Base-by-base conservation (phyloP, 2,797 vertebrate species). In the Bryconaethiops microstoma region DNA sequence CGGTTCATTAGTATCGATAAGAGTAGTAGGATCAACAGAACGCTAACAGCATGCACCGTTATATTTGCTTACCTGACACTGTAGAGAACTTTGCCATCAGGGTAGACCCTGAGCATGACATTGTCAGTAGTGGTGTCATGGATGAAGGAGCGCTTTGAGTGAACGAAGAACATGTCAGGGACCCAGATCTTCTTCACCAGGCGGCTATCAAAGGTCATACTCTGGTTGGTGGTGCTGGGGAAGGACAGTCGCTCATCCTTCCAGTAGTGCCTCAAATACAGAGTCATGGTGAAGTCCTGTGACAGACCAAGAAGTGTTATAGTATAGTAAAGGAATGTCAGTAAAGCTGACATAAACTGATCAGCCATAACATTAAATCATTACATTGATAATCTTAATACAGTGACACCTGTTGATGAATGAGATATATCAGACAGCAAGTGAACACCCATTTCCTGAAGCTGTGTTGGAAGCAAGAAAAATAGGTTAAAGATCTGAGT, bases 141-240 rank as follows among this genome's bases (percentile, higher is more conserved):
- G 83, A 95, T 97, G 88, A 98, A 98, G 79, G 97, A 98, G 59
- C 92, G 94, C 84, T 98, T 98, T 68, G 97, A 98, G 86, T 98
- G 97, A 64, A 98, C 97, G 0, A 98, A 98, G 78, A 98, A 98
- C 94, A 98, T 96, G 87, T 98, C 97, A 0, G 97, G 97, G 0
- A 98, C 97, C 97, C 97, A 98, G 86, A 98, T 98, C 86, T 98
- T 98, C 92, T 96, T 97, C 73, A 97, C 95, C 80, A 98, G 90
- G 2, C 96, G 93, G 25, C 96, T 94, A 0, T 98, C 97, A 1
- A 98, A 98, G 0, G 97, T 98, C 96, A 97, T 97, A 89, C 97
- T 98, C 84, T 96, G 94, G 90, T 97, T 98, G 90, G 92, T 97
- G 86, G 93, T 93, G 89, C 97, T 97, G 12, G 92, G 95, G 83